These are phyloP conservation scores for Antechinus stuartii DNA, from an alignment of 2,113 vertebrate genomes.

Conservation along the genomic window DNA sequence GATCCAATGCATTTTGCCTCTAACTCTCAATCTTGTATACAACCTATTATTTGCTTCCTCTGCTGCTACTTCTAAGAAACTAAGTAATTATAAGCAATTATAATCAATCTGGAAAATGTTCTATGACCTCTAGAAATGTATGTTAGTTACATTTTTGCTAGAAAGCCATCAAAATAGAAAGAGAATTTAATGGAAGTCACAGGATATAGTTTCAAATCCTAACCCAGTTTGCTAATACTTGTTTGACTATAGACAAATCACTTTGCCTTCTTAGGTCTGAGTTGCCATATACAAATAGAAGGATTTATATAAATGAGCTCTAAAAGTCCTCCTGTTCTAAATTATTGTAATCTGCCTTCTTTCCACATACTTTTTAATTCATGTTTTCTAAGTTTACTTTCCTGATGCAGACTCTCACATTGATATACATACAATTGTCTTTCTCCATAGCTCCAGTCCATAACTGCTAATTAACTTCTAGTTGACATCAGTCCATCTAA, in stretches of 20 bases:
- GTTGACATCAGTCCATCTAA: neutral
- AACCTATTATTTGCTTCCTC: neutral
- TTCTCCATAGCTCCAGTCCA: neutral
- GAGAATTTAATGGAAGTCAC: neutral
- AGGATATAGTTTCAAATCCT: neutral
- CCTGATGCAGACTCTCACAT: neutral
- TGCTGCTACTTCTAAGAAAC: neutral
- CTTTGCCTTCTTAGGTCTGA: neutral
- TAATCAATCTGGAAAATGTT: neutral
- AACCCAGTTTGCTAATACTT: neutral
- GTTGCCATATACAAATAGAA: neutral
- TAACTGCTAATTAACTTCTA: neutral
- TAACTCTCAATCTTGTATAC: neutral
- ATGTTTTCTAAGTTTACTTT: neutral
- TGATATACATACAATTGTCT: neutral
- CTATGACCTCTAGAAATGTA: neutral
- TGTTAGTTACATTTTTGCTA: neutral
- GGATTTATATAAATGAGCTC: neutral
- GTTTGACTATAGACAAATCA: neutral
- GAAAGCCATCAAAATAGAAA: neutral
- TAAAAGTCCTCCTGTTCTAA: neutral
- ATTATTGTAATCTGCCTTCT: neutral
- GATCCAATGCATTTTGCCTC: neutral
- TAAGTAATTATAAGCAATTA: neutral
- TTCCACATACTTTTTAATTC: neutral